Conservation (phyloP, 2,888 invertebrate genomes). For the Plagiodera versicolora region DNA sequence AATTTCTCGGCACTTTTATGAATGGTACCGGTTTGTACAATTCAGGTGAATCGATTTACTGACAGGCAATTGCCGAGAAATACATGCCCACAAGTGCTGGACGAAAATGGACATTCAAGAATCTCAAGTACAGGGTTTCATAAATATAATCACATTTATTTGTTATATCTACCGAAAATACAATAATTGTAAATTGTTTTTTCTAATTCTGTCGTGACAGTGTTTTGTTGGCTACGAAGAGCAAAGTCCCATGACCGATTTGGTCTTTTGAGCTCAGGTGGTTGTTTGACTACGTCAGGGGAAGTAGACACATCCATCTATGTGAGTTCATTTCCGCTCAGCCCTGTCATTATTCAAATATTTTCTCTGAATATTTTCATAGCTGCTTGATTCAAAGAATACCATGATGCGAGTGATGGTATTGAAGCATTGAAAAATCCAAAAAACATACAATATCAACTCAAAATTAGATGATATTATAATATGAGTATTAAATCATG, state of each 20-base stretch:
- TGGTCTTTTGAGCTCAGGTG: slow-evolving; percentile 30
- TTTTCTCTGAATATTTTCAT: slow-evolving; percentile 18
- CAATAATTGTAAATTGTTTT: too few species aligned
- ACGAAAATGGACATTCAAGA: background rate
- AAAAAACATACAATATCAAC: too few species aligned
- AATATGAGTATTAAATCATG: too few species aligned
- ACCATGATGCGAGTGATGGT: too few species aligned
- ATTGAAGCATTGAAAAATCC: too few species aligned
- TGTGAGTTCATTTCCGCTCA: slow-evolving; percentile 28
- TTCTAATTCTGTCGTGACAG: too few species aligned
- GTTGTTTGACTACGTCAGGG: slow-evolving; percentile 15
- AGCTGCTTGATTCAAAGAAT: background rate
- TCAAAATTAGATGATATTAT: too few species aligned
- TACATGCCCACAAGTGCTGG: too few species aligned
- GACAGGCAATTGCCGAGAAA: background rate
- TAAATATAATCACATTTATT: too few species aligned
- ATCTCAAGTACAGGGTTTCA: too few species aligned
- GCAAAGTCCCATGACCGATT: slow-evolving; percentile 27
- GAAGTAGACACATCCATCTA: background rate
- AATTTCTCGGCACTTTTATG: background rate
- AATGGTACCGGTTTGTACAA: background rate
- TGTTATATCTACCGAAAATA: too few species aligned
- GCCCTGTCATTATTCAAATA: slow-evolving; percentile 28
- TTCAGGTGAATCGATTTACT: background rate
- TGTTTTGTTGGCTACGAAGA: background rate